Conservation (phyloP, 2,113 vertebrate species). For the Parotia lawesii region DNA sequence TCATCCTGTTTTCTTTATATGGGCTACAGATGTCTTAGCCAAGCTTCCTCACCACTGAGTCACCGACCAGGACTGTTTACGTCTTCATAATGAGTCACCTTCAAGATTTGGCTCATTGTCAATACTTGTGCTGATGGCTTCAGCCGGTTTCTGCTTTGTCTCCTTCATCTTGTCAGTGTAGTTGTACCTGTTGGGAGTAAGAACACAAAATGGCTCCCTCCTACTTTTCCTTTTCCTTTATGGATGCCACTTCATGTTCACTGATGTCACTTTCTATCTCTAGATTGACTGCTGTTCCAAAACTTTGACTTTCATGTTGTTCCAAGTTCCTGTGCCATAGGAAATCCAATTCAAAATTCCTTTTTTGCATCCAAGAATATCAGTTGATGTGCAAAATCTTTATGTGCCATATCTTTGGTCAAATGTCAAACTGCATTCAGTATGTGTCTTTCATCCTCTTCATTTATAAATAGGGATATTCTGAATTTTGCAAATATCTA, state of each 20-base stretch:
- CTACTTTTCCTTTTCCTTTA: slow-evolving; percentile 24
- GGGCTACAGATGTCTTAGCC: slow-evolving; percentile 68
- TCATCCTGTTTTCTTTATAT: slow-evolving; percentile 74
- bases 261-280: slow-evolving; percentile 25
- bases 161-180: slow-evolving; percentile 39
- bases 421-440: neutral
- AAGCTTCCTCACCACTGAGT: slow-evolving; percentile 63
- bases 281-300: neutral
- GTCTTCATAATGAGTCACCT: slow-evolving; percentile 62
- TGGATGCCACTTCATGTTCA: neutral
- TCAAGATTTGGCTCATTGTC: slow-evolving; percentile 35
- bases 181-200: neutral
- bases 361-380: slow-evolving; percentile 8
- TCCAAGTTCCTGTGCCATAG: slow-evolving; percentile 35
- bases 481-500: neutral
- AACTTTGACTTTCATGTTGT: slow-evolving; percentile 18
- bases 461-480: slow-evolving; percentile 29
- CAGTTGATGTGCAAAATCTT: neutral
- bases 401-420: neutral
- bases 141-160: neutral
- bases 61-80: slow-evolving; percentile 34
- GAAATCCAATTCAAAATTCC: slow-evolving; percentile 20
- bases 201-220: slow-evolving; percentile 35
- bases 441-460: slow-evolving; percentile 6
- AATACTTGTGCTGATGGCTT: neutral